Base-by-base conservation (phyloP, 2,797 vertebrate species). In the Esox lucius region DNA sequence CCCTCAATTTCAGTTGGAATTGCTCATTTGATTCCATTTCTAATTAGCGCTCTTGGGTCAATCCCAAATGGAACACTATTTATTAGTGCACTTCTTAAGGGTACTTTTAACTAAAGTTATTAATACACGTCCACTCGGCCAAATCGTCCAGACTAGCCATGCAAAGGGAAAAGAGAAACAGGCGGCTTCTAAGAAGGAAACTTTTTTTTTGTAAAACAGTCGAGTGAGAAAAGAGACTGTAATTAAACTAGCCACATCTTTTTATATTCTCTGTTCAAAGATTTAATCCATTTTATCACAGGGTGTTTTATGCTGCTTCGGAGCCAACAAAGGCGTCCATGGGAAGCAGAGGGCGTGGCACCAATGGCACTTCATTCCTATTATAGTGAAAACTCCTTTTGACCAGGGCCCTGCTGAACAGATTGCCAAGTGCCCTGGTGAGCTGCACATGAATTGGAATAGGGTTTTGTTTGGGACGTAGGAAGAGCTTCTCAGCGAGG, bases 401-500 rank as follows among this genome's bases (percentile, higher is more conserved):
- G 22, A 65, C 51, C 5, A n/a, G 51, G 51, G 19, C 51, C 51
- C 8, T 33, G 16, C 16, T 6, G 62, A 65, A 65, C 15, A 28
- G 9, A 65, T 15, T 39, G 35, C 35, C 7, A 39, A 39, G 35
- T 39, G 5, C 35, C 35, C 35, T 39, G 35, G 4, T 39, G 7
- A 39, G 35, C 35, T 3, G 35, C 35, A 39, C 35, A 39, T 2
- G 35, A 6, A 39, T 39, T 39, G 35, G 51, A 56, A 56, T 56
- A 56, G 19, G 6, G 51, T 56, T n/a, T n/a, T 8, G n/a, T 22
- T 56, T 56, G 51, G 51, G 46, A 53, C 74, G 78, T 31, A 7
- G 66, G 68, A 72, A 82, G 59, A 64, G 71, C 84, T 82, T 86
- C 74, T 82, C 74, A 71, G 56, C 42, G 46, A 78, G 75, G 59